phyloP scores from a whole-genome alignment of 2,888 invertebrate species.

The Galeruca laticollis region DNA sequence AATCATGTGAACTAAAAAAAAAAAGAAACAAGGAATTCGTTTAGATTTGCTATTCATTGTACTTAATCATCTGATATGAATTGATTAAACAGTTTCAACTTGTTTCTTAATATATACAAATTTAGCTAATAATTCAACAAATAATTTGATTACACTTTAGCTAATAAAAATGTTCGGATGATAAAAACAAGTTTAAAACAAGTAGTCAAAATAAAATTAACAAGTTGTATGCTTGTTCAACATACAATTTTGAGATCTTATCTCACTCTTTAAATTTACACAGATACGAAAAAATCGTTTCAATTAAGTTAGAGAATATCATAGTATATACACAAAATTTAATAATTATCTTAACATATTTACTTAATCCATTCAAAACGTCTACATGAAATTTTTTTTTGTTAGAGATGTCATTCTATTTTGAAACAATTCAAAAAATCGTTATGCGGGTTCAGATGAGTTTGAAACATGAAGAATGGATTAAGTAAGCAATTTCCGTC shows the following conservation, averaged over 20 bases:
- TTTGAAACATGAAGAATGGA: conserved; percentile 13
- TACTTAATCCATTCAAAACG: conserved; percentile 17
- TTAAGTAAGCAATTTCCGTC: conserved; percentile 9
- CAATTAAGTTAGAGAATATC: conserved; percentile 29
- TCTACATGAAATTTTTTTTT: background rate
- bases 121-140: conserved; percentile 17
- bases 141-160: conserved; percentile 18
- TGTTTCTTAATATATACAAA: conserved; percentile 11
- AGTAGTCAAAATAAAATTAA: conserved; percentile 13
- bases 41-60: conserved; percentile 26
- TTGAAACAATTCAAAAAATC: too few species aligned
- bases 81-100: conserved; percentile 25
- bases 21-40: conserved; percentile 15
- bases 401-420: too few species aligned
- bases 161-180: conserved; percentile 11
- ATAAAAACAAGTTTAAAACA: conserved; percentile 8
- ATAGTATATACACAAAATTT: conserved; percentile 32
- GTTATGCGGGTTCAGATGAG: too few species aligned
- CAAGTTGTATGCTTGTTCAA: conserved; percentile 15
- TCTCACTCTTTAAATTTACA: conserved; percentile 26
- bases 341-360: conserved; percentile 6
- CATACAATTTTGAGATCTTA: conserved; percentile 32
- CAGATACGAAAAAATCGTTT: conserved; percentile 17
- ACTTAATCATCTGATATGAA: conserved; percentile 35
- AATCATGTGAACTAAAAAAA: conserved; percentile 3